Evolutionary conservation across 2,797 vertebrate species (phyloP), one percentile per base, ranked within the genome.

Genomic region (Neosalanx taihuensis): DNA sequence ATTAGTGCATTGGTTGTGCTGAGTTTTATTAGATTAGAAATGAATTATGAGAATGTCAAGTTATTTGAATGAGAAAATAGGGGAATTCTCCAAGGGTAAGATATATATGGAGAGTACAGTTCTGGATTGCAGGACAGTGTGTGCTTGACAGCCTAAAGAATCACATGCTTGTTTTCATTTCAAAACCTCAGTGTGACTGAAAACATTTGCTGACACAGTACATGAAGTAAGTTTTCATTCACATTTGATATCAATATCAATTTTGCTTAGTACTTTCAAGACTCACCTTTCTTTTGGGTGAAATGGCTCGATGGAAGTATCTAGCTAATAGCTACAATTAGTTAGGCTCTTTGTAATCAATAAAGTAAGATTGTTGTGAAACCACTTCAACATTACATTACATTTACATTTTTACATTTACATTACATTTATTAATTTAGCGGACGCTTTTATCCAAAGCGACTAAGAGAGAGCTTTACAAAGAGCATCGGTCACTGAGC

Each of bases 1-100:
- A 82, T 80, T 76, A 78, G 79, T 78, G 71, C 72, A 71, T 72
- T 75, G 73, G 56, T 76, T 75, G 72, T 74, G 74, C 80, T 74
- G 67, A 77, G 71, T 69, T 33, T 77, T 76, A 77, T 80, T 77
- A 76, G 60, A 72, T 77, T 81, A 71, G 51, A 74, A 63, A 80
- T 79, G 72, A 85, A 77, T 79, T 74, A 77, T 35, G 58, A 35
- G 53, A 80, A 72, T 69, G 77, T 63, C 17, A 74, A 76, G 20
- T 69, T 79, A 65, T 78, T 56, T 18, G 31, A 49, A 30, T 41
- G 70, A 72, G 46, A 79, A 79, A 18, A 12, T 62, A 69, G 56
- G 56, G 69, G 61, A 73, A 75, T 71, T 61, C 67, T 74, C 31
- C 75, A 79, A 73, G 33, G 62, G 49, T 75, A 70, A 46, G 23